These are phyloP conservation scores for Stylophora pistillata DNA, from an alignment of 64 coral and sea anemone species.

Conservation along the genomic window DNA sequence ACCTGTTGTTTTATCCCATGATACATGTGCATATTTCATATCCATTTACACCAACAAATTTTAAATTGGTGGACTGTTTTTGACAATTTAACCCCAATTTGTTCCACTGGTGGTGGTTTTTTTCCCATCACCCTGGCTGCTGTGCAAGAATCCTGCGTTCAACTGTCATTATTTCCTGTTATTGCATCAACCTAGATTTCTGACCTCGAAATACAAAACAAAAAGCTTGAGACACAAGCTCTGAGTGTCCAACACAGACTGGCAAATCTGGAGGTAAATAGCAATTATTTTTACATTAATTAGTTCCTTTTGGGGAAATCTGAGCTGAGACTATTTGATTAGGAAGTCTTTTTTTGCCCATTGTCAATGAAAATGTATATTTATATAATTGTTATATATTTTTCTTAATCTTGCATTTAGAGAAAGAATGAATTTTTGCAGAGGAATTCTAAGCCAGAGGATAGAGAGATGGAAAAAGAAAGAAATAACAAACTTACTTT, in stretches of 20 bases:
- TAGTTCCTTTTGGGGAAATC: no score
- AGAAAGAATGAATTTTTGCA: constrained; percentile 72
- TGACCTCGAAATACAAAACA: constrained; percentile 93
- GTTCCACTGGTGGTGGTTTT: no score
- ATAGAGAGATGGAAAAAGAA: constrained; percentile 43
- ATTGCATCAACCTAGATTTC: constrained; percentile 47
- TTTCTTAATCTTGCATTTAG: not conserved
- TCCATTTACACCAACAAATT: no score
- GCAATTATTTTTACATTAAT: not conserved
- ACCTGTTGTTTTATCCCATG: no score
- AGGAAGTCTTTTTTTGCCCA: no score
- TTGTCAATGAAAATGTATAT: not conserved
- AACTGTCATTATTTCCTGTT: not conserved
- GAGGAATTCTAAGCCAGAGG: constrained; percentile 47
- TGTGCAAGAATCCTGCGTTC: not conserved
- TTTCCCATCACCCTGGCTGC: no score
- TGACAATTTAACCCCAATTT: no score
- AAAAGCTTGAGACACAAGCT: constrained; percentile 79
- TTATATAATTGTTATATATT: not conserved
- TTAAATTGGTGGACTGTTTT: no score
- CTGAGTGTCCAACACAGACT: constrained; percentile 94
- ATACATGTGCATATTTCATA: no score
- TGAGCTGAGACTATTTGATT: no score
- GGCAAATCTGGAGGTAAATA: constrained; percentile 80
- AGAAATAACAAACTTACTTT: constrained; percentile 53